phyloP scores from a whole-genome alignment of 2,113 vertebrate species.

The Prolemur simus region DNA sequence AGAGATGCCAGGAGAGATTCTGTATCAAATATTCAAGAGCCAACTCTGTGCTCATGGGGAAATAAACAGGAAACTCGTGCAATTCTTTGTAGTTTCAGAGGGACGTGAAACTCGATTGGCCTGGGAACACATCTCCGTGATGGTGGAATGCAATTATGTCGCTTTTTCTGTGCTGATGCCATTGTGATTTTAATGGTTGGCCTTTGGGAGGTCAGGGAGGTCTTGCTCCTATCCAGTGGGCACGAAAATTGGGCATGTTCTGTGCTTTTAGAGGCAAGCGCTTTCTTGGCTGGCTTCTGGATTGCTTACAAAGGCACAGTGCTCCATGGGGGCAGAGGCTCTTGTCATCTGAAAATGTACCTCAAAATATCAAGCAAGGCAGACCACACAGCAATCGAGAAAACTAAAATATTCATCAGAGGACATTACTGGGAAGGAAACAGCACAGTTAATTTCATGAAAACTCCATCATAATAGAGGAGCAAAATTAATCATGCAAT shows the following conservation, averaged over 20 bases:
- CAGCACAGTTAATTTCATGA: constrained; percentile 49
- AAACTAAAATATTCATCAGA: constrained; percentile 69
- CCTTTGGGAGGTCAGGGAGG: neutral
- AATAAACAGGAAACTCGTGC: neutral
- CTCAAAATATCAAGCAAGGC: constrained; percentile 46
- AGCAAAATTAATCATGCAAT: constrained; percentile 55
- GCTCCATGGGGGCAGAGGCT: neutral
- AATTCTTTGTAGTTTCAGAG: neutral
- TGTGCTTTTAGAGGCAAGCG: neutral
- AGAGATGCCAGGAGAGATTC: neutral
- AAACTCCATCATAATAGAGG: neutral
- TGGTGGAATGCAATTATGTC: neutral
- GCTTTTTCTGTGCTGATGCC: neutral
- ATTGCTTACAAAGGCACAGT: neutral
- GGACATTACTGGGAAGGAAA: constrained; percentile 56
- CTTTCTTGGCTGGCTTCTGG: neutral
- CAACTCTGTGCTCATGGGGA: neutral
- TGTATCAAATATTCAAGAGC: neutral
- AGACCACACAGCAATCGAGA: constrained; percentile 21
- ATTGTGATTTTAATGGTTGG: neutral
- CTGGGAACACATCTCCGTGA: neutral
- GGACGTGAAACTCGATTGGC: neutral
- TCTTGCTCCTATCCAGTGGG: neutral
- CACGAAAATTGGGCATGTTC: neutral
- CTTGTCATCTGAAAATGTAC: constrained; percentile 44